Percentiles rank a stretch among this genome's conserved stretches.
phyloP scores from a whole-genome alignment of 2,797 vertebrate species.

The Fundulus diaphanus region DNA sequence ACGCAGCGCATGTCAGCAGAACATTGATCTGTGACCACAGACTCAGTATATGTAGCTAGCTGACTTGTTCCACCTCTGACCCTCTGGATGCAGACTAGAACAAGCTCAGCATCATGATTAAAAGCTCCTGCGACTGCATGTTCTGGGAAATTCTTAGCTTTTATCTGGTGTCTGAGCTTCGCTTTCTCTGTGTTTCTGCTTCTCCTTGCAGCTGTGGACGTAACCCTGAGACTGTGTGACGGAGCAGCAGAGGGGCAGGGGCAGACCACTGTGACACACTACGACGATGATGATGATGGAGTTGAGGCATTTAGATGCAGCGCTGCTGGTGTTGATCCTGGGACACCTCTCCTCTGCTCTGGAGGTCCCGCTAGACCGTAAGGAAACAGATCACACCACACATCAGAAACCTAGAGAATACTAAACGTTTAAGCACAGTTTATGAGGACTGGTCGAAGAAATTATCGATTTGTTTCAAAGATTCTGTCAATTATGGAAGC shows the following conservation, averaged over 20 bases:
- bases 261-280: slow-evolving; percentile 67
- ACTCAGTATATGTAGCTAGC: slow-evolving; percentile 21
- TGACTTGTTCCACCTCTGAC: slow-evolving; percentile 22
- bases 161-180: slow-evolving; percentile 34
- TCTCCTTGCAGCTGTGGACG: slow-evolving; percentile 65
- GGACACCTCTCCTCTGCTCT: slow-evolving; percentile 85
- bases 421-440: not conserved
- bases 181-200: slow-evolving; percentile 21
- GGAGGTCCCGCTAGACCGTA: slow-evolving; percentile 97
- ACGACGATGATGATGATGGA: slow-evolving; percentile 80
- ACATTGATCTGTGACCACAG: slow-evolving; percentile 59
- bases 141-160: slow-evolving; percentile 29
- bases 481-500: no score
- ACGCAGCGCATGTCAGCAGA: slow-evolving; percentile 47
- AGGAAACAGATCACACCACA: slow-evolving; percentile 68
- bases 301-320: slow-evolving; percentile 76
- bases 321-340: slow-evolving; percentile 84
- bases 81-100: slow-evolving; percentile 43
- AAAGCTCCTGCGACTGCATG: slow-evolving; percentile 42
- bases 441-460: no score
- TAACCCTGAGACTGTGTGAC: slow-evolving; percentile 58
- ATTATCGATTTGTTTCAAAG: no score
- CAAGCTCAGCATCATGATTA: slow-evolving; percentile 45
- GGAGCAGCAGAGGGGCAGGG: slow-evolving; percentile 59
- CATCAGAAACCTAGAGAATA: not conserved